Base-by-base conservation (phyloP, 2,113 vertebrate species). In the Edolisoma coerulescens region DNA sequence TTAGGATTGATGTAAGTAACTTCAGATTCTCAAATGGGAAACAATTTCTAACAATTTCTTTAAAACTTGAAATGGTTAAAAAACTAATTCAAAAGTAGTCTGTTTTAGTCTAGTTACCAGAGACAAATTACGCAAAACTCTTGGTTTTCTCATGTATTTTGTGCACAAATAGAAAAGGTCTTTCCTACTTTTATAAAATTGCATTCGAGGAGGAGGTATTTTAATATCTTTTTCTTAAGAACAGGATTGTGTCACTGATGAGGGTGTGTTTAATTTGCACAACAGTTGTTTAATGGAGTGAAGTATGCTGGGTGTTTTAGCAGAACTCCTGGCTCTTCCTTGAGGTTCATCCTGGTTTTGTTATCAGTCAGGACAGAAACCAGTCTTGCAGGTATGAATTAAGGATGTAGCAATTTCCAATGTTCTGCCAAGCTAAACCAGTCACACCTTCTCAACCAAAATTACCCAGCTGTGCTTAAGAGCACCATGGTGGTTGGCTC, bases 251-350 rank as follows among this genome's bases (percentile, higher is more conserved):
- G 82, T 85, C 91, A 73, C 49, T 39, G 74, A 16, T 91, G 84
- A 96, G 89, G 84, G 91, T 78, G 94, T 95, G 89, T 94, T 95
- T 68, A 63, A 91, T 95, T 96, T 93, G 92, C 93, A 80, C 85
- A 92, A 60, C 88, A 90, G 90, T 84, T 94, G 74, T 94, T 96
- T 84, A 90, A 87, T 65, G 14, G 22, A 75, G 84, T 86, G 84
- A 87, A 82, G 26, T 57, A 69, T 24, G 75, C 50, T 74, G 92
- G 60, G 59, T 60, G 81, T 35, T 91, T 35, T n/a, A 94, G 74
- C 74, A 91, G 82, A 79, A 53, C 10, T 52, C 78, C 81, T 89
- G 77, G 44, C 68, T 87, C 94, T 96, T 87, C 89, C 89, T 71
- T 92, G 92, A 86, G 89, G 71, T 90, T 95, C 68, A 74, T 95